These are phyloP conservation scores for Lochmaea capreae DNA, from an alignment of 2,888 invertebrate genomes.

Conservation along the genomic window DNA sequence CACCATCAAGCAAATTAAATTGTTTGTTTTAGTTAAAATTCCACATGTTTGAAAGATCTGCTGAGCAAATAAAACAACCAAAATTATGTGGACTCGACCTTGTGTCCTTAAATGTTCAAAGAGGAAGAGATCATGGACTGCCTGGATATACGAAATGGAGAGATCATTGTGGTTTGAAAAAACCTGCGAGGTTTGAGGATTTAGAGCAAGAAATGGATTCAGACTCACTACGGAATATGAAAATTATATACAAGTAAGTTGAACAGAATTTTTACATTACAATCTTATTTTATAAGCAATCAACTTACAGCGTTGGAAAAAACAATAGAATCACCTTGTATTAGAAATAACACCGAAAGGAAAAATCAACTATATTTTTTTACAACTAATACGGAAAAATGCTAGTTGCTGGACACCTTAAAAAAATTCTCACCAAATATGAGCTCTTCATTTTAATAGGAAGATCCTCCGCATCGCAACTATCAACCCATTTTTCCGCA, in stretches of 20 bases:
- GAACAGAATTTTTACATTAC: not conserved
- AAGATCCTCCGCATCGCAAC: no score
- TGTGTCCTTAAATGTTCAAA: slow-evolving; percentile 88
- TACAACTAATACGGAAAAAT: no score
- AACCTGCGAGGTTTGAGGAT: slow-evolving; percentile 74
- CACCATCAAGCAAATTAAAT: no score
- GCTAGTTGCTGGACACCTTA: no score
- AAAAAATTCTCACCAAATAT: no score
- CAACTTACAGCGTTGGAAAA: not conserved
- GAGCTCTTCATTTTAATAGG: no score
- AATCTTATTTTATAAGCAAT: not conserved
- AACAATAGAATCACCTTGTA: not conserved
- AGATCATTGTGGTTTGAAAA: slow-evolving; percentile 77
- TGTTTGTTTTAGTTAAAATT: slow-evolving; percentile 71
- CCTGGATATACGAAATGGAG: slow-evolving; percentile 83
- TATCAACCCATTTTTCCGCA: no score
- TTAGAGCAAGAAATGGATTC: slow-evolving; percentile 74
- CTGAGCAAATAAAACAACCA: slow-evolving; percentile 42
- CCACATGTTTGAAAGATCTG: slow-evolving; percentile 73
- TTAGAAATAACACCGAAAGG: no score
- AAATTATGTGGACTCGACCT: slow-evolving; percentile 82
- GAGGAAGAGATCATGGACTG: slow-evolving; percentile 89
- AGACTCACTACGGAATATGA: slow-evolving; percentile 73
- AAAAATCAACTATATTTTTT: no score
- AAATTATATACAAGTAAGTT: slow-evolving; percentile 72